Conservation (phyloP, 2,797 vertebrate species). For the Melanotaenia nigrans region DNA sequence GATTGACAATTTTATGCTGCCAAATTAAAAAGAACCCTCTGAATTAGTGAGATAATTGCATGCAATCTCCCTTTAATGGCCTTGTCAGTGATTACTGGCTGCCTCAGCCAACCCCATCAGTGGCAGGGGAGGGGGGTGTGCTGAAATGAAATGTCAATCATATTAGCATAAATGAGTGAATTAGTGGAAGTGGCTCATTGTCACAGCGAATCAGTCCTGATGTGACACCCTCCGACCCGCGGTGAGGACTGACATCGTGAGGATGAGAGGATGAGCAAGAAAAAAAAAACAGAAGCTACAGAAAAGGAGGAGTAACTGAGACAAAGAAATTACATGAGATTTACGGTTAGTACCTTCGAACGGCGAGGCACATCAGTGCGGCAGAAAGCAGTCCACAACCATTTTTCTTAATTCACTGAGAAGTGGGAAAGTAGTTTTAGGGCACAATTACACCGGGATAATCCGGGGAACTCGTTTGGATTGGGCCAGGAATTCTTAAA, state of each 20-base stretch:
- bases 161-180: constrained; percentile 92
- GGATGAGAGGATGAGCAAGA: constrained; percentile 34
- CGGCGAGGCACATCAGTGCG: constrained; percentile 37
- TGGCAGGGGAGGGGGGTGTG: constrained; percentile 66
- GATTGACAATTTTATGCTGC: constrained; percentile 91
- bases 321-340: constrained; percentile 70
- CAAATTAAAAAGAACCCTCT: constrained; percentile 92
- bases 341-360: constrained; percentile 64
- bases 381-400: constrained; percentile 35
- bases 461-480: too few relatives aligned
- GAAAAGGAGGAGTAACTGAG: constrained; percentile 36
- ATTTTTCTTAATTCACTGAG: constrained; percentile 52
- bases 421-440: too few relatives aligned
- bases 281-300: constrained; percentile 12
- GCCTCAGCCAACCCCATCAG: constrained; percentile 79
- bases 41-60: constrained; percentile 95
- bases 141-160: constrained; percentile 91
- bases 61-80: constrained; percentile 86
- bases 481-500: too few relatives aligned
- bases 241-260: constrained; percentile 47
- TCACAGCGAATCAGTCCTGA: constrained; percentile 93
- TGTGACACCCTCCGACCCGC: constrained; percentile 73
- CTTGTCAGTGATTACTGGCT: constrained; percentile 86
- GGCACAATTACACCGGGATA: too few relatives aligned
- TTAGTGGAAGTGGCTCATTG: constrained; percentile 92